These are phyloP conservation scores for Petrocephalus zakoni DNA, from an alignment of 2,113 vertebrate species.

Conservation along the genomic window DNA sequence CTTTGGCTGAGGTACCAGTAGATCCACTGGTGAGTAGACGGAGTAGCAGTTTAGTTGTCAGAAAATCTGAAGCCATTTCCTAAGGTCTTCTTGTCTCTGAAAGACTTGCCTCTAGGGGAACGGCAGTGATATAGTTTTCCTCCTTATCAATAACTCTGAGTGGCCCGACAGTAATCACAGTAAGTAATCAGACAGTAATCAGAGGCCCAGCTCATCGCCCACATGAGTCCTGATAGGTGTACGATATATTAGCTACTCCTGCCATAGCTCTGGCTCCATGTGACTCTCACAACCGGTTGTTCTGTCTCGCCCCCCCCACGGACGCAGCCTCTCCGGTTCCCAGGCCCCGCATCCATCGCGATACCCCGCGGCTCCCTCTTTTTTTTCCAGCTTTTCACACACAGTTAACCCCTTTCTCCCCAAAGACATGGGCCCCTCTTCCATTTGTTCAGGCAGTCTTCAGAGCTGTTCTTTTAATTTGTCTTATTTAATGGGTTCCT, in stretches of 20 bases:
- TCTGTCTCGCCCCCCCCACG: slow-evolving; percentile 28
- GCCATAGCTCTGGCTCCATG: neutral
- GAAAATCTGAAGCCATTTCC: slow-evolving; percentile 1
- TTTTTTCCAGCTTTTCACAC: slow-evolving; percentile 31
- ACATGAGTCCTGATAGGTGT: neutral
- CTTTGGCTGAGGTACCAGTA: neutral
- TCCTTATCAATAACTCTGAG: neutral
- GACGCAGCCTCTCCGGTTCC: slow-evolving; percentile 50
- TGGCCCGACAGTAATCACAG: neutral
- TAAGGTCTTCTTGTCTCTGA: neutral
- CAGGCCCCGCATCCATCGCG: slow-evolving; percentile 32
- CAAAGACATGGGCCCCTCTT: slow-evolving; percentile 6
- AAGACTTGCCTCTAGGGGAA: neutral
- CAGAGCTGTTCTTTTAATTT: neutral
- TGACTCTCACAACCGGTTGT: slow-evolving; percentile 33
- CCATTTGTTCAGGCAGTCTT: neutral
- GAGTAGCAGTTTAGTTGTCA: neutral
- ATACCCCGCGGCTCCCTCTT: neutral
- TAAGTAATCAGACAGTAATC: neutral
- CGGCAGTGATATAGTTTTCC: neutral
- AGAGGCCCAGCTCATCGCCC: neutral
- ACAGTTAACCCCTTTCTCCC: slow-evolving; percentile 47
- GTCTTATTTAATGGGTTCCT: neutral
- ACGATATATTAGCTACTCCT: neutral
- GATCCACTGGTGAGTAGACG: neutral